These are phyloP conservation scores for Trichechus manatus DNA, from an alignment of 2,113 vertebrate genomes.

Conservation along the genomic window DNA sequence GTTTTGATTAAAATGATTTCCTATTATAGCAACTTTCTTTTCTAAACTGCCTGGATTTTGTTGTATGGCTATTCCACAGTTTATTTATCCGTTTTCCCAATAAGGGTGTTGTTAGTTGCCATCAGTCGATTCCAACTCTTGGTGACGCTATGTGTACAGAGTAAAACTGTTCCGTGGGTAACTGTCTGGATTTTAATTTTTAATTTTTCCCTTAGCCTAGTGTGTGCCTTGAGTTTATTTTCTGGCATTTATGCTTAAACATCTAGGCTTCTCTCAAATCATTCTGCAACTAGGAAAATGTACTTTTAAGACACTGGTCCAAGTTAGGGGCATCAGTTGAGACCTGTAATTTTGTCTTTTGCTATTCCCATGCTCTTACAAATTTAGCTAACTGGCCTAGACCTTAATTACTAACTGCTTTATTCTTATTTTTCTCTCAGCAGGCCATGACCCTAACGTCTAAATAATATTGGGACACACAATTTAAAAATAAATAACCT, in stretches of 20 bases:
- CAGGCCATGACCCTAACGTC: not conserved
- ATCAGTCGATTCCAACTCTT: too few species aligned
- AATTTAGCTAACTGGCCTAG: not conserved
- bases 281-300: not conserved
- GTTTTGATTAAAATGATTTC: not conserved
- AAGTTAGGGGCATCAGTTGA: not conserved
- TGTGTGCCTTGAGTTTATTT: slow-evolving; percentile 27
- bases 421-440: not conserved
- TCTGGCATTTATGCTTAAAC: slow-evolving; percentile 2
- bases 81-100: too few species aligned
- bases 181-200: not conserved
- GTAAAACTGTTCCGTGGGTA: too few species aligned
- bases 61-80: too few species aligned
- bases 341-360: not conserved
- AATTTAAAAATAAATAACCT: not conserved
- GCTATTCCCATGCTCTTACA: not conserved
- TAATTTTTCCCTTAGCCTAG: slow-evolving; percentile 45
- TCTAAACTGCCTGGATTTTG: not conserved
- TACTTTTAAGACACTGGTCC: not conserved
- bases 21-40: not conserved
- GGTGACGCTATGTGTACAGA: too few species aligned
- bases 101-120: too few species aligned
- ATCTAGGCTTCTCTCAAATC: not conserved
- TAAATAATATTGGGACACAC: not conserved
- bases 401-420: not conserved